Evolutionary conservation across 2,888 invertebrate species (phyloP).

Genomic region (Cylindroiulus punctatus): DNA sequence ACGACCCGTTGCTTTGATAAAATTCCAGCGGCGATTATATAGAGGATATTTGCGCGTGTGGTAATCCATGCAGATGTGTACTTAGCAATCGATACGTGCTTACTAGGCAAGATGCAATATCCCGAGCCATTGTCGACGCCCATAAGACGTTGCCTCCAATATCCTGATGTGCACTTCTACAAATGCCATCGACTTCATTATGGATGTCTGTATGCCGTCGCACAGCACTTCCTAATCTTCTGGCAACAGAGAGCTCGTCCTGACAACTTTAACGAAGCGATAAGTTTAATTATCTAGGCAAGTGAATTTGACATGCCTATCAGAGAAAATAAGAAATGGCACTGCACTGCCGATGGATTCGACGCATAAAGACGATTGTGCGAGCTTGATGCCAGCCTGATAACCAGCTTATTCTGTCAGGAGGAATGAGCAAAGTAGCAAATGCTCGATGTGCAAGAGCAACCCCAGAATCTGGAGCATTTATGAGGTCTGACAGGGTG

Average conservation of each 20-base stretch:
- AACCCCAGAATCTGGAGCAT: neutral
- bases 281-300: constrained; percentile 38
- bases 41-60: neutral
- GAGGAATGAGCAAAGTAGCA: neutral
- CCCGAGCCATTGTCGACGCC: constrained; percentile 2
- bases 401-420: neutral
- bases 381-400: neutral
- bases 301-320: constrained; percentile 31
- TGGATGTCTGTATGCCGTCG: neutral
- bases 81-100: constrained; percentile 38
- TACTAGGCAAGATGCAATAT: constrained; percentile 30
- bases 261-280: constrained; percentile 38
- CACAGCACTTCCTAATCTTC: neutral
- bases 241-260: constrained; percentile 27
- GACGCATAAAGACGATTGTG: neutral
- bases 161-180: constrained; percentile 2
- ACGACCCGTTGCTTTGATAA: neutral
- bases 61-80: constrained; percentile 29
- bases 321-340: constrained; percentile 37
- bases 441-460: neutral
- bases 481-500: neutral
- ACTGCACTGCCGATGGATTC: neutral
- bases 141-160: neutral
- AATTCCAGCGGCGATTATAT: neutral
- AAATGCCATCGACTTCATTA: constrained; percentile 26